Evolutionary conservation across 2,888 invertebrate species (phyloP), one percentile per base, ranked within the genome.

Genomic region (Hololepta plana): DNA sequence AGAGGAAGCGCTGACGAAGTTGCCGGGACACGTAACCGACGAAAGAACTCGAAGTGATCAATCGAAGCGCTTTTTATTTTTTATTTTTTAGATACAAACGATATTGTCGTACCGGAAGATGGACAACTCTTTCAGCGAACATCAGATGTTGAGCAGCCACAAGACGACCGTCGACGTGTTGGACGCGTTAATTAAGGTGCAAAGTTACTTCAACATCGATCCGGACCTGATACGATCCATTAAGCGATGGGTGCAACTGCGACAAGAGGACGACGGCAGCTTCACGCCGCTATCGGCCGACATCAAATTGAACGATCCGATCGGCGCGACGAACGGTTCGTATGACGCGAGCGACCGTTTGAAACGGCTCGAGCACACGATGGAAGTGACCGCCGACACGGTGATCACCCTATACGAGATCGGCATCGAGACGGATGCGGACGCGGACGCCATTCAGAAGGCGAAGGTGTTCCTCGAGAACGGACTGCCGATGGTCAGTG

Each of bases 91-190:
- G 65, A 63, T 68, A 2, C 69, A 72, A 55, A 55, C 64, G 2
- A 56, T 72, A 4, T 48, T 72, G 2, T 62, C 67, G 0, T 72
- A 68, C 48, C 58, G 67, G 5, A 69, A 67, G 44, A 58, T 50
- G n/a, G 71, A 72, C 44, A 67, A 67, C 36, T 71, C 70, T 0
- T 72, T 72, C 45, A 70, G 71, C 29, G 71, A 72, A 30, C 71
- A 71, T 33, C 68, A 64, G 32, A 62, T 63, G 38, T 57, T 69
- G 42, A 64, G 63, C 30, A 70, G 69, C 36, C 68, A 68, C 35
- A 48, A 62, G 31, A 60, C 62, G 0, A 70, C 71, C 0, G 60
- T 71, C 3, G 59, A 61, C 37, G 64, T 64, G 9, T 44, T 72
- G 4, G 67, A 69, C 42, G 64, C 67, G 3, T 48, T 72, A 1